Conservation (phyloP, 2,888 invertebrate species). For the Cabera pusaria region DNA sequence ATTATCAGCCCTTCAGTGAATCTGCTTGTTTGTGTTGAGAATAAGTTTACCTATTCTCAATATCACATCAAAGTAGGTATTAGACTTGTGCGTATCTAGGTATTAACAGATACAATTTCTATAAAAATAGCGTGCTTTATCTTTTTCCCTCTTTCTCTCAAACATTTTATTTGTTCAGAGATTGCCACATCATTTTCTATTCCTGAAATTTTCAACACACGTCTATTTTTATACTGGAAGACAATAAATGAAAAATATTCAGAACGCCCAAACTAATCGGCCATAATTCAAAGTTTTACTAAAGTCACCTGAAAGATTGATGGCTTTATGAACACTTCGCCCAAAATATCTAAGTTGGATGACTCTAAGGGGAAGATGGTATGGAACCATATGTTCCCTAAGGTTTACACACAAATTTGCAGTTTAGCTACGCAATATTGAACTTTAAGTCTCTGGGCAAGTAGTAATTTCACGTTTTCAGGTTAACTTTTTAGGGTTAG, state of each 20-base stretch:
- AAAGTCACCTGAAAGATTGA: conserved; percentile 76
- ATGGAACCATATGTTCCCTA: conserved; percentile 67
- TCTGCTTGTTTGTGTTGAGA: no score
- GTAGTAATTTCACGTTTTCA: conserved; percentile 30
- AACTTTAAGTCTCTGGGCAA: conserved; percentile 40
- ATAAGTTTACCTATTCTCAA: no score
- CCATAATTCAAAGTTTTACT: conserved; percentile 40
- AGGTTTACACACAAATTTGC: conserved; percentile 39
- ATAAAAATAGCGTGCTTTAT: no score
- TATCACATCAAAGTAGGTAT: no score
- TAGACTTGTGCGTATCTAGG: no score
- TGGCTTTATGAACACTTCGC: conserved; percentile 60
- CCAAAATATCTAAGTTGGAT: conserved; percentile 60
- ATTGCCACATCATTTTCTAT: conserved; percentile 22
- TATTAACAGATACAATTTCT: no score
- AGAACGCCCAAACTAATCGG: conserved; percentile 21
- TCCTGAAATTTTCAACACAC: no score
- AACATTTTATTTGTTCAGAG: no score
- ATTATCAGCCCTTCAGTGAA: no score
- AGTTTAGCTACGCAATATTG: conserved; percentile 37
- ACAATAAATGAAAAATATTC: conserved; percentile 13
- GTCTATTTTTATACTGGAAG: no score
- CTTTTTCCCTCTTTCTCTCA: no score
- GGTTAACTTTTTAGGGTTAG: conserved; percentile 30
- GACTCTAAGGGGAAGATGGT: conserved; percentile 47